These are phyloP conservation scores for Chondrosia reniformis DNA, from an alignment of 37 sponge, comb jelly and placozoan species.

Conservation along the genomic window DNA sequence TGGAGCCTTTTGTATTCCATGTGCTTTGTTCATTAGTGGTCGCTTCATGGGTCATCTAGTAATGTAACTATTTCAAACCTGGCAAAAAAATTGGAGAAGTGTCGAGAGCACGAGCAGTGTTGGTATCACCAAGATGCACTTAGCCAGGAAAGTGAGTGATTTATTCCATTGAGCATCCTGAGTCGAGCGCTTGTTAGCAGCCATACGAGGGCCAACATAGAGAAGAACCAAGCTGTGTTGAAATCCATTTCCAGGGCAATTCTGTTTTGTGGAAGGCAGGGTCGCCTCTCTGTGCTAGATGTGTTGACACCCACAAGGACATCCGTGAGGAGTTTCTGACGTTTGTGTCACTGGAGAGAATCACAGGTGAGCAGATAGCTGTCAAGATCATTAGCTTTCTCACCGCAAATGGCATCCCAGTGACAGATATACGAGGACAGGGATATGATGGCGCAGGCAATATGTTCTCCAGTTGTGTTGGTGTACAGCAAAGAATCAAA, in stretches of 20 bases:
- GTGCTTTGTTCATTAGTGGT: background rate
- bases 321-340: background rate
- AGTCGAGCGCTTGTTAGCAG: background rate
- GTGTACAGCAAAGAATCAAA: background rate
- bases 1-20: background rate
- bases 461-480: background rate
- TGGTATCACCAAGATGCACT: background rate
- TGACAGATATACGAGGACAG: background rate
- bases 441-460: background rate
- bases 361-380: background rate
- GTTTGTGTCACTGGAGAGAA: background rate
- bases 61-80: background rate
- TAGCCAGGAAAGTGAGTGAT: background rate
- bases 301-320: background rate
- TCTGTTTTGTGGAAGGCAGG: background rate
- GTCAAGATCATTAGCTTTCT: background rate
- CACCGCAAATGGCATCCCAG: background rate
- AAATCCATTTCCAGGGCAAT: conserved; percentile 2
- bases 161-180: background rate
- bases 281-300: no score
- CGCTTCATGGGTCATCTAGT: background rate
- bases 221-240: background rate
- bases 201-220: background rate
- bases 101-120: background rate
- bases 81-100: background rate